Evolutionary conservation across 2,888 invertebrate species (phyloP).

Genomic region (Notocelia uddmanniana): DNA sequence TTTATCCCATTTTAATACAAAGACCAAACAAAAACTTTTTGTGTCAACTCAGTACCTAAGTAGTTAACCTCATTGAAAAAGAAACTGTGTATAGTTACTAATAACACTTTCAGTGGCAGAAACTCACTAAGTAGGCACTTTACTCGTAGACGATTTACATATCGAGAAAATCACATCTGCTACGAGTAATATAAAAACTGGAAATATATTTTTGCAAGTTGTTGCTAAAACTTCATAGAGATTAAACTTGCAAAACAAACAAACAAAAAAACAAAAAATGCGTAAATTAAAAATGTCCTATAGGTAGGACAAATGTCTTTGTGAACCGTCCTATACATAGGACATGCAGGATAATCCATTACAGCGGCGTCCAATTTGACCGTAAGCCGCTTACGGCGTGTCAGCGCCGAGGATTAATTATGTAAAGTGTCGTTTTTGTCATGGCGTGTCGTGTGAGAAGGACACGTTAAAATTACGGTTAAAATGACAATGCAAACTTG

Average conservation of each 20-base stretch:
- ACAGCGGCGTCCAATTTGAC: conserved; percentile 19
- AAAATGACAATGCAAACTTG: conserved; percentile 33
- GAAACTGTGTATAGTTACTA: not conserved
- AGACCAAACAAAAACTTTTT: no score
- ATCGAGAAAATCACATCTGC: no score
- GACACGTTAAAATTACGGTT: conserved; percentile 13
- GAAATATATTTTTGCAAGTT: not conserved
- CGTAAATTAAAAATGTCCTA: no score
- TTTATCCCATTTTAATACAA: no score
- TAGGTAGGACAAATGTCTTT: not conserved
- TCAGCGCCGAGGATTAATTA: conserved; percentile 37
- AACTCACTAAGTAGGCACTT: no score
- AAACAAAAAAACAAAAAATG: no score
- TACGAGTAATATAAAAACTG: not conserved
- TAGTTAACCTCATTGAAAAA: not conserved
- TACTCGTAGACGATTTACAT: no score
- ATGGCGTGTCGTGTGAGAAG: conserved; percentile 6
- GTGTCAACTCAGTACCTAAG: no score
- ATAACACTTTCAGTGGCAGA: no score
- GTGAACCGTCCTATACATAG: not conserved
- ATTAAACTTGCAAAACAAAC: not conserved
- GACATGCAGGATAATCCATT: conserved; percentile 27
- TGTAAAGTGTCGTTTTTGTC: conserved; percentile 33
- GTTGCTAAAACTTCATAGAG: not conserved
- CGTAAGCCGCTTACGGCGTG: conserved; percentile 43